Evolutionary conservation across 2,888 invertebrate species (phyloP).

Genomic region (Gastrophysa polygoni): DNA sequence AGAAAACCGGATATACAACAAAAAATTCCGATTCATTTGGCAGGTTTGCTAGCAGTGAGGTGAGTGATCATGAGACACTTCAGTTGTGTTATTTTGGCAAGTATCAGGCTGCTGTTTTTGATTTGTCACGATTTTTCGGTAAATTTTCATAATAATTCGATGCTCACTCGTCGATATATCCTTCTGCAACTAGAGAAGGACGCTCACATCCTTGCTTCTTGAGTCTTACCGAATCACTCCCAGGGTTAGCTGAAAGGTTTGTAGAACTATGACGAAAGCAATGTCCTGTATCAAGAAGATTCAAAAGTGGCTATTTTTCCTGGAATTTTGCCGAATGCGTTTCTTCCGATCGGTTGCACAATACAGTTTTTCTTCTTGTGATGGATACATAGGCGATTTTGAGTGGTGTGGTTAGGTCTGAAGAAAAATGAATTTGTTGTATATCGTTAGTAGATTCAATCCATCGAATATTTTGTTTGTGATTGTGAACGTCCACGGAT

Average conservation of each 20-base stretch:
- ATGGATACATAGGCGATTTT: slow-evolving; percentile 7
- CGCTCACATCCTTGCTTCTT: slow-evolving; percentile 15
- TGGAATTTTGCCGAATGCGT: slow-evolving; percentile 16
- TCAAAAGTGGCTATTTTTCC: slow-evolving; percentile 17
- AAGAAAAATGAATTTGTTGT: no score
- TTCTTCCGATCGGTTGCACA: slow-evolving; percentile 17
- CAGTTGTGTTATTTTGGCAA: slow-evolving; percentile 6
- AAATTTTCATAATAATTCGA: slow-evolving; percentile 15
- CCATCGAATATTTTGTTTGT: no score
- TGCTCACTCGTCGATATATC: slow-evolving; percentile 18
- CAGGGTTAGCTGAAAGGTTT: slow-evolving; percentile 10
- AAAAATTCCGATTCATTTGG: no score
- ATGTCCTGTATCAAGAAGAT: slow-evolving; percentile 13
- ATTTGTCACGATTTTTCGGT: slow-evolving; percentile 18
- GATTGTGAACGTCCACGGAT: no score
- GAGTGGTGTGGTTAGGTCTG: no score
- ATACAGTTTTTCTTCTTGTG: slow-evolving; percentile 3
- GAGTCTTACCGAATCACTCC: slow-evolving; percentile 13
- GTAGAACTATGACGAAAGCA: slow-evolving; percentile 13
- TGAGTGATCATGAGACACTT: no score
- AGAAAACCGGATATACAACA: no score
- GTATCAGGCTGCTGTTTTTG: slow-evolving; percentile 13
- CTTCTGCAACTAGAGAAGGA: slow-evolving; percentile 16
- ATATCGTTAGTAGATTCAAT: no score
- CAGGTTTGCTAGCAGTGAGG: no score